Evolutionary conservation across 2,113 vertebrate genomes (phyloP).

Genomic region (Hydrolagus affinis): DNA sequence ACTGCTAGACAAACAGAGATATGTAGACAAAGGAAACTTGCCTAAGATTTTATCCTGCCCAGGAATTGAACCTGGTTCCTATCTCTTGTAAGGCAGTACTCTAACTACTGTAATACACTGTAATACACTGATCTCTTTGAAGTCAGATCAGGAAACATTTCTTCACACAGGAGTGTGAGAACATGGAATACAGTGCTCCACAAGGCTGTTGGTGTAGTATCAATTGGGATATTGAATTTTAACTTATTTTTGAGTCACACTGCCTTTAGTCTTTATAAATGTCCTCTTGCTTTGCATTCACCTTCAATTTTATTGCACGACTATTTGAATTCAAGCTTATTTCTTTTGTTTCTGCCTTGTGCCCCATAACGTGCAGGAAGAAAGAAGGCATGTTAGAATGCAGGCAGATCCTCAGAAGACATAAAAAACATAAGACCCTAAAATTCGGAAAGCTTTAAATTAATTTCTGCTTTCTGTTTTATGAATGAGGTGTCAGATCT

Average conservation of each 20-base stretch:
- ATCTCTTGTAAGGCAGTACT: too few species aligned
- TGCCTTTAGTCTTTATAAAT: background rate
- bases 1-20: too few species aligned
- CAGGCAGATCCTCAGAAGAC: slow-evolving; percentile 15
- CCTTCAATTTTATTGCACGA: background rate
- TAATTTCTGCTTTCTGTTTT: background rate
- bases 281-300: background rate
- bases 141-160: too few species aligned
- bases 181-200: too few species aligned
- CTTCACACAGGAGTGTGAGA: too few species aligned
- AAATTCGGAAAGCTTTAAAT: background rate
- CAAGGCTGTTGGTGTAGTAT: too few species aligned
- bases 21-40: too few species aligned
- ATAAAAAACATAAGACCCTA: background rate
- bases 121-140: too few species aligned
- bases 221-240: background rate
- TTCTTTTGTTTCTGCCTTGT: background rate
- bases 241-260: background rate
- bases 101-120: too few species aligned
- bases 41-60: too few species aligned
- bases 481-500: background rate
- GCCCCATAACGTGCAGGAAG: background rate
- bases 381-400: background rate
- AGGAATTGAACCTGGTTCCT: too few species aligned
- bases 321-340: slow-evolving; percentile 6